Conservation (phyloP, 2,797 vertebrate genomes). For the Xerus rutilus region DNA sequence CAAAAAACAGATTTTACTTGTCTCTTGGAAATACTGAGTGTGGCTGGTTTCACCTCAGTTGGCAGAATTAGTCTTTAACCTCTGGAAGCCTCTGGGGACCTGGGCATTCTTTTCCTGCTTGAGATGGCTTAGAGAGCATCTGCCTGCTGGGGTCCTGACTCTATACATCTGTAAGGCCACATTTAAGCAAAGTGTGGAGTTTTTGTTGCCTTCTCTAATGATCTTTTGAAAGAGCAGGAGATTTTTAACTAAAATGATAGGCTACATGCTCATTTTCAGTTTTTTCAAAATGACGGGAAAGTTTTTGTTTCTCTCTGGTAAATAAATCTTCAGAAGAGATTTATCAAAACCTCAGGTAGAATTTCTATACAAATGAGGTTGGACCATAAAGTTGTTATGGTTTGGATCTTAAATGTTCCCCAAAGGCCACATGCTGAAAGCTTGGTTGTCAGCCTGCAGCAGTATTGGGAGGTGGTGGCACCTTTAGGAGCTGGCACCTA, state of each 20-base stretch:
- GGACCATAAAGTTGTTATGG: background rate
- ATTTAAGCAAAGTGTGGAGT: slow-evolving; percentile 71
- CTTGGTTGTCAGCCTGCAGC: no score
- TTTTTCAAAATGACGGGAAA: slow-evolving; percentile 60
- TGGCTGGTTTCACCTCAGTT: slow-evolving; percentile 73
- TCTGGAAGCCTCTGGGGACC: slow-evolving; percentile 32
- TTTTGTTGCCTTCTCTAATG: slow-evolving; percentile 82
- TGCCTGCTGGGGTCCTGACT: slow-evolving; percentile 79
- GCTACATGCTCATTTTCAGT: slow-evolving; percentile 52
- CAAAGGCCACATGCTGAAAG: no score
- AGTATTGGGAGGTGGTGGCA: no score
- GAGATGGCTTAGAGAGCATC: slow-evolving; percentile 75
- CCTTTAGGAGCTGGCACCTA: no score
- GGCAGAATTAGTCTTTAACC: slow-evolving; percentile 80
- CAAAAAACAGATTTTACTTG: slow-evolving; percentile 73
- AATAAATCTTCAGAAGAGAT: background rate
- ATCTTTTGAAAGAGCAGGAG: slow-evolving; percentile 78
- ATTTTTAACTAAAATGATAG: slow-evolving; percentile 73
- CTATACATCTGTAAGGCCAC: slow-evolving; percentile 73
- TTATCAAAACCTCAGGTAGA: no score
- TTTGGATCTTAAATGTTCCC: no score
- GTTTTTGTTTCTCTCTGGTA: slow-evolving; percentile 61
- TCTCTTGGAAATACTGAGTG: slow-evolving; percentile 72
- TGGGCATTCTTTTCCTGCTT: slow-evolving; percentile 77
- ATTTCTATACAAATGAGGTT: background rate